Conservation (phyloP, 2,113 vertebrate genomes). For the Pseudopipra pipra region DNA sequence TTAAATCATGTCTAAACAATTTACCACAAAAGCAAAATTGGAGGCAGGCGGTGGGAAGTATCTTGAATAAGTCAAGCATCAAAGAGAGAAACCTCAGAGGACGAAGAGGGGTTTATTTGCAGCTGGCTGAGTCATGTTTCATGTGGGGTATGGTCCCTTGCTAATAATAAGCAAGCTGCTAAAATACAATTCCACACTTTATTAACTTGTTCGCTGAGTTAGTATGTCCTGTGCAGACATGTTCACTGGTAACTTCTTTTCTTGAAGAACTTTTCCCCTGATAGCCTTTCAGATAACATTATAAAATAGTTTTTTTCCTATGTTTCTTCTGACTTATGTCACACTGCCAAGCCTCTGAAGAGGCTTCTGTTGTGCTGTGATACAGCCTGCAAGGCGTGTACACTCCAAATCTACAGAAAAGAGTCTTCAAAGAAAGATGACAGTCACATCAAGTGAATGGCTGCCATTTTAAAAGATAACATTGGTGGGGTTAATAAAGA, state of each 20-base stretch:
- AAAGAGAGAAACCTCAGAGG: slow-evolving; percentile 61
- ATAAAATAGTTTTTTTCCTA: background rate
- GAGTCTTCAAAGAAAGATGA: background rate
- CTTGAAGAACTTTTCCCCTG: slow-evolving; percentile 13
- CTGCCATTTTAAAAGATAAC: background rate
- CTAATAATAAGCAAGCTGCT: slow-evolving; percentile 60
- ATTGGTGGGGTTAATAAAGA: accelerated
- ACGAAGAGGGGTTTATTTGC: slow-evolving; percentile 53
- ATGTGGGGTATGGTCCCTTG: slow-evolving; percentile 48
- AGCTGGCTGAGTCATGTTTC: slow-evolving; percentile 66
- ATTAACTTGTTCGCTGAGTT: slow-evolving; percentile 39
- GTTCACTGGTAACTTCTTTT: background rate
- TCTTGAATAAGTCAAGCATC: slow-evolving; percentile 60
- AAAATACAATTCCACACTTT: slow-evolving; percentile 51
- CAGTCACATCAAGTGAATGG: background rate
- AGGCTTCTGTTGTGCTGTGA: background rate
- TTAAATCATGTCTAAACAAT: slow-evolving; percentile 65
- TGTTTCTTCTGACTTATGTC: background rate
- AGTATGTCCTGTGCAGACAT: slow-evolving; percentile 3
- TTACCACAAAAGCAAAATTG: slow-evolving; percentile 50
- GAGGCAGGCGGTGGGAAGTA: slow-evolving; percentile 48
- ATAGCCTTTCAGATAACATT: slow-evolving; percentile 37
- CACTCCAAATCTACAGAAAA: background rate
- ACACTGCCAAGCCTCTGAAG: background rate
- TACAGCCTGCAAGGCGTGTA: background rate